phyloP scores from a whole-genome alignment of 2,888 invertebrate genomes.

The Eustalomyia histrio region DNA sequence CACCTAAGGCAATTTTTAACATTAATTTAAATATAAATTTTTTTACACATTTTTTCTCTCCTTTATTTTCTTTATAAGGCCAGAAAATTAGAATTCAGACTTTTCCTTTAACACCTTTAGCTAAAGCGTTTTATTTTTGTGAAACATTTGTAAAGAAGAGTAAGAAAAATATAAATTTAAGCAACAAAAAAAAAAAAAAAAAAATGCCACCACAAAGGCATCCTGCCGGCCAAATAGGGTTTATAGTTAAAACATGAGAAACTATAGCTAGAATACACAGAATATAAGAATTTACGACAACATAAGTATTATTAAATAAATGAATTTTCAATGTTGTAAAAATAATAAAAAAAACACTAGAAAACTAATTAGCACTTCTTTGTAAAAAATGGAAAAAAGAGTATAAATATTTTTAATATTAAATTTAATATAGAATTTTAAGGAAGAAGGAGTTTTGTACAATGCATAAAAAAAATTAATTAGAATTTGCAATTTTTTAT shows the following conservation, averaged over 20 bases:
- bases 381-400: neutral
- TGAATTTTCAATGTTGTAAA: constrained; percentile 28
- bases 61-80: neutral
- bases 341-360: neutral
- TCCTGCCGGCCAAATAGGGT: constrained; percentile 5
- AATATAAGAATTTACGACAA: constrained; percentile 2
- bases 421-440: neutral
- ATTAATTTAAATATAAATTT: neutral
- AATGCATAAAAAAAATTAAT: neutral
- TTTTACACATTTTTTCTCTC: neutral
- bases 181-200: neutral
- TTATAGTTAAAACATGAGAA: neutral
- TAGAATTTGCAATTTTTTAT: neutral
- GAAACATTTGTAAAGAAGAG: neutral
- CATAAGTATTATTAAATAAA: constrained; percentile 37
- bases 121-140: neutral
- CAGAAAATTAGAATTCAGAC: neutral
- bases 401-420: constrained; percentile 8
- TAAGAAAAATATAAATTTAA: constrained; percentile 9
- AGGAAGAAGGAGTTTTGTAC: neutral
- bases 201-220: constrained; percentile 31
- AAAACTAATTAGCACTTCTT: neutral
- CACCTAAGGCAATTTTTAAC: neutral
- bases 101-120: neutral
- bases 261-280: neutral